A percentile compares a stretch with the other conserved stretches of the same genome.
Conservation (phyloP, 2,113 vertebrate species). For the Trachemys scripta region DNA sequence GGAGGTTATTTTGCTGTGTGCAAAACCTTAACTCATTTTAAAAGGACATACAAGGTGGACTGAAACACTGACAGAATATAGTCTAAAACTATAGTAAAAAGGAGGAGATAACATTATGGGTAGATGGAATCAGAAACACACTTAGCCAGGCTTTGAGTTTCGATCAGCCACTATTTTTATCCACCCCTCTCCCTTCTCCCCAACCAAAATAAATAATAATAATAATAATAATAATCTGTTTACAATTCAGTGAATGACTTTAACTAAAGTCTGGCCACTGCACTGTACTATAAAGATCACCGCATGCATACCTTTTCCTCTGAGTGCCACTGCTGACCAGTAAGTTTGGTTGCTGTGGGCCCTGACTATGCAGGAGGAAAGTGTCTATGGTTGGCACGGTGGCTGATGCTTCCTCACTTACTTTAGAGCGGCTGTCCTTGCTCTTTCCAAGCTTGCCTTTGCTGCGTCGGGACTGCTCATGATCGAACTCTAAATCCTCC, state of each 20-base stretch:
- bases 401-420: constrained; percentile 88
- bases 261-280: constrained; percentile 77
- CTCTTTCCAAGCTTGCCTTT: constrained; percentile 93
- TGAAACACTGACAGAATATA: constrained; percentile 69
- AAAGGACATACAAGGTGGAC: constrained; percentile 66
- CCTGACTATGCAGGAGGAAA: constrained; percentile 85
- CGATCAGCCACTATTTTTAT: constrained; percentile 8
- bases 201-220: constrained; percentile 45
- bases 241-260: constrained; percentile 68
- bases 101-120: constrained; percentile 50
- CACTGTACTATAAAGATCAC: constrained; percentile 80
- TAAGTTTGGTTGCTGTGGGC: constrained; percentile 82
- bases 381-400: constrained; percentile 85
- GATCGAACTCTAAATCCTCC: constrained; percentile 98
- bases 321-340: constrained; percentile 84
- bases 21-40: constrained; percentile 44
- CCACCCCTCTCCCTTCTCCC: constrained; percentile 58
- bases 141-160: constrained; percentile 64
- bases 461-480: constrained; percentile 93
- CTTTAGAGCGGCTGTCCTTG: constrained; percentile 96
- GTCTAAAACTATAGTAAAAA: constrained; percentile 56
- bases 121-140: constrained; percentile 54
- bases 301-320: constrained; percentile 86
- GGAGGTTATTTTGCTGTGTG: neutral
- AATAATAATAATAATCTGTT: neutral